Conservation (phyloP, 2,113 vertebrate species). For the Aramus guarauna region DNA sequence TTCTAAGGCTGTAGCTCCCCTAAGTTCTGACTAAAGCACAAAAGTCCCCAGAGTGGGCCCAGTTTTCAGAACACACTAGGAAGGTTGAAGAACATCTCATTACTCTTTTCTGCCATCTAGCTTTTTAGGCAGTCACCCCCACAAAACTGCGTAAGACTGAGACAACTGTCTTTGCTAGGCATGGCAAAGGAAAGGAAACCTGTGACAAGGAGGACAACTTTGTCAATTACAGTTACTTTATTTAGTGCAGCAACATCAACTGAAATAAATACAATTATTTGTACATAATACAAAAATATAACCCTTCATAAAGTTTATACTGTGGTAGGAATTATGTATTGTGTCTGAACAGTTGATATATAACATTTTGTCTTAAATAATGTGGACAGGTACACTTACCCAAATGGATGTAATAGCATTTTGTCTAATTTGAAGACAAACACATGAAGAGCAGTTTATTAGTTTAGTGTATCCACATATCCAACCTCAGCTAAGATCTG, state of each 20-base stretch:
- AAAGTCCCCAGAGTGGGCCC: not conserved
- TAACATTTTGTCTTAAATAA: not conserved
- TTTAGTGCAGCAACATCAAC: slow-evolving; percentile 3
- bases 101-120: not conserved
- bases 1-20: not conserved
- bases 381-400: not conserved
- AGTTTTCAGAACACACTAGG: not conserved
- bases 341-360: not conserved
- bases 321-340: not conserved
- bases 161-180: not conserved
- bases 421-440: not conserved
- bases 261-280: slow-evolving; percentile 2
- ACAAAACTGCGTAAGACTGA: not conserved
- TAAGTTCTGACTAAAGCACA: not conserved
- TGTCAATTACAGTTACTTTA: slow-evolving; percentile 12
- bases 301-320: not conserved
- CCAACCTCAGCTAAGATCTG: not conserved
- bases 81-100: not conserved
- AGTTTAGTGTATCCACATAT: not conserved
- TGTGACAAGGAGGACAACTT: not conserved
- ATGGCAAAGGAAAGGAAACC: not conserved
- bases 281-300: slow-evolving; percentile 59
- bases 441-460: not conserved
- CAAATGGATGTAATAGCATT: not conserved
- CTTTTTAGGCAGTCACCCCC: not conserved